These are phyloP conservation scores for Notospermus geniculatus DNA, from an alignment of 1,140 invertebrate genomes.

Conservation along the genomic window DNA sequence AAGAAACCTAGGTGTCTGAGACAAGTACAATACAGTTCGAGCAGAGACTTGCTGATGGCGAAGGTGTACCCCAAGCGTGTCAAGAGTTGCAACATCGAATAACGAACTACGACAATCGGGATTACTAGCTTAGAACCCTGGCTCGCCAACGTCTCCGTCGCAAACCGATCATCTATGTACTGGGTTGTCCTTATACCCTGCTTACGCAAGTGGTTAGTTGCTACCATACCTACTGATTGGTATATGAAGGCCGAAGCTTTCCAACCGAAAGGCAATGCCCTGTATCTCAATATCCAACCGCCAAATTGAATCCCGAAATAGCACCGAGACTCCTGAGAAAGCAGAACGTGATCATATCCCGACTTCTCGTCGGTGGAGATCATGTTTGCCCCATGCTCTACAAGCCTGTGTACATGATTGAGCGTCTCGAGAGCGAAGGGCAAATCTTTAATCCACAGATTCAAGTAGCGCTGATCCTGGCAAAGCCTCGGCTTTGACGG, in stretches of 20 bases:
- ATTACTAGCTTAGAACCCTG: too few relatives aligned
- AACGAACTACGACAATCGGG: too few relatives aligned
- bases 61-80: conserved; percentile 3
- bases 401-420: conserved; percentile 12
- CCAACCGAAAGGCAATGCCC: conserved; percentile 11
- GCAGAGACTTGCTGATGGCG: conserved; percentile 10
- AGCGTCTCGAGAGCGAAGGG: conserved; percentile 18
- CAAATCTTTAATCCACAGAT: conserved; percentile 14
- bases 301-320: neutral
- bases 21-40: too few relatives aligned
- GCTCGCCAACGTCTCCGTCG: too few relatives aligned
- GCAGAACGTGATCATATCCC: conserved; percentile 4
- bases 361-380: conserved; percentile 13
- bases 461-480: neutral
- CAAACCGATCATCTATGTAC: conserved; percentile 4
- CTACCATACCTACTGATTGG: neutral
- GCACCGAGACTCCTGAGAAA: neutral
- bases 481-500: neutral
- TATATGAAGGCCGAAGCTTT: conserved; percentile 6
- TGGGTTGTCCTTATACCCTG: neutral
- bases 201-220: neutral
- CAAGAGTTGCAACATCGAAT: neutral
- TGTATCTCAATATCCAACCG: neutral
- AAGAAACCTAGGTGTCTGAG: too few relatives aligned
- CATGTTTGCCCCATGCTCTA: conserved; percentile 9